Percentiles rank a stretch among this genome's conserved stretches.
These are phyloP conservation scores for Daboia siamensis DNA, from an alignment of 2,113 vertebrate species.

Conservation along the genomic window DNA sequence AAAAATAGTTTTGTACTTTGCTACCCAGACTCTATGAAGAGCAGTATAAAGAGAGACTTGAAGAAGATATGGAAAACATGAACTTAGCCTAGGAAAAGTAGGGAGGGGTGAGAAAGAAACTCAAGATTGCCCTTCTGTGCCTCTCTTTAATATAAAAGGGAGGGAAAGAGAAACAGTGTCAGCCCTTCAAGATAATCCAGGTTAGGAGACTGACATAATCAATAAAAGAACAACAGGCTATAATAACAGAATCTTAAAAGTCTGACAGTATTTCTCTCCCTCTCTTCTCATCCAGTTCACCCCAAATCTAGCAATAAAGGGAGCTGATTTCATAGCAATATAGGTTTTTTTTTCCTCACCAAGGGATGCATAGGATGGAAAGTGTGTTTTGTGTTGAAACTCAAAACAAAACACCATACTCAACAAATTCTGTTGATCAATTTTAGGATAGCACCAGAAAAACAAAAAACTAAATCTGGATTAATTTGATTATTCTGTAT, in stretches of 20 bases:
- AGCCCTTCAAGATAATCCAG: neutral
- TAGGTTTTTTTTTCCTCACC: too few species aligned
- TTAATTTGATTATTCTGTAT: too few species aligned
- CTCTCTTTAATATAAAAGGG: neutral
- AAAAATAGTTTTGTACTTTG: neutral
- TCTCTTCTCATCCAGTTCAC: neutral
- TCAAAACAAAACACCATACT: too few species aligned
- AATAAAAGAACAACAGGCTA: neutral
- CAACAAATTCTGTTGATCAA: too few species aligned
- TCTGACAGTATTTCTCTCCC: neutral
- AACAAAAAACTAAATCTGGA: too few species aligned
- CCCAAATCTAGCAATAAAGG: too few species aligned
- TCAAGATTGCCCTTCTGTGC: neutral
- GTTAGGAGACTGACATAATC: neutral
- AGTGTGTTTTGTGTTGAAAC: too few species aligned
- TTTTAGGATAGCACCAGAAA: too few species aligned
- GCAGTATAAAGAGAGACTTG: neutral
- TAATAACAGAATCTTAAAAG: neutral
- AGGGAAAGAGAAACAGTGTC: neutral
- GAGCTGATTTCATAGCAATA: too few species aligned
- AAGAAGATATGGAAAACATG: neutral
- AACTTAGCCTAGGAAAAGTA: neutral
- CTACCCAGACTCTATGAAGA: neutral
- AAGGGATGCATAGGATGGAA: too few species aligned
- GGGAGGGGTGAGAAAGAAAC: neutral